Percentiles rank a stretch among this genome's conserved stretches.
phyloP scores from a whole-genome alignment of 1,140 invertebrate species.

The Leptoteleia sp. region DNA sequence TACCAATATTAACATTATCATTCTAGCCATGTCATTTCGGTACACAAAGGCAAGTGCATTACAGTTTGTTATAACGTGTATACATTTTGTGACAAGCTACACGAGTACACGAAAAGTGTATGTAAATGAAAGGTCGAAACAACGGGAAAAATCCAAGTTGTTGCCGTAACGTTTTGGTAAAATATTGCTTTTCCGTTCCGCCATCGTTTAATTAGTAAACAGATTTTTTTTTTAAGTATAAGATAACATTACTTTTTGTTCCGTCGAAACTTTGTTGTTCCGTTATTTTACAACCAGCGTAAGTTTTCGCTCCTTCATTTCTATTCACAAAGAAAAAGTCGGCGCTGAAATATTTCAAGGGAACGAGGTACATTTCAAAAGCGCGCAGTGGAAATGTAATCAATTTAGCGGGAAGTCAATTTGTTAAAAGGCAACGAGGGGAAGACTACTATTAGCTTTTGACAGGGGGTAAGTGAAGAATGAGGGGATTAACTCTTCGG shows the following conservation, averaged over 20 bases:
- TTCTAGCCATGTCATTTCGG: no score
- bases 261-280: constrained; percentile 14
- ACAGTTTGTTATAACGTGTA: no score
- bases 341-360: constrained; percentile 45
- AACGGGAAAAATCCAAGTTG: no score
- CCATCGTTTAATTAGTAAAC: constrained; percentile 32
- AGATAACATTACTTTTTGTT: constrained; percentile 21
- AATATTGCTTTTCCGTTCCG: no score
- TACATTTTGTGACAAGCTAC: no score
- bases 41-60: no score
- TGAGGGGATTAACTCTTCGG: constrained; percentile 47
- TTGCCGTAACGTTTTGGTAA: no score
- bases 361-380: constrained; percentile 25
- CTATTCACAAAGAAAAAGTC: constrained; percentile 51
- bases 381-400: constrained; percentile 53
- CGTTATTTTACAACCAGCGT: constrained; percentile 21
- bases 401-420: constrained; percentile 62
- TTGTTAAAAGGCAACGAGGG: constrained; percentile 57
- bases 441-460: constrained; percentile 53
- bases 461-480: constrained; percentile 61
- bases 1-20: no score
- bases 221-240: constrained; percentile 6
- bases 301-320: constrained; percentile 42
- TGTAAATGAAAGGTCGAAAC: no score
- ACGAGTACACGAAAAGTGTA: no score